Percentiles rank a stretch among this genome's conserved stretches.
These are phyloP conservation scores for Hiodon alosoides DNA, from an alignment of 2,113 vertebrate species.

Conservation along the genomic window DNA sequence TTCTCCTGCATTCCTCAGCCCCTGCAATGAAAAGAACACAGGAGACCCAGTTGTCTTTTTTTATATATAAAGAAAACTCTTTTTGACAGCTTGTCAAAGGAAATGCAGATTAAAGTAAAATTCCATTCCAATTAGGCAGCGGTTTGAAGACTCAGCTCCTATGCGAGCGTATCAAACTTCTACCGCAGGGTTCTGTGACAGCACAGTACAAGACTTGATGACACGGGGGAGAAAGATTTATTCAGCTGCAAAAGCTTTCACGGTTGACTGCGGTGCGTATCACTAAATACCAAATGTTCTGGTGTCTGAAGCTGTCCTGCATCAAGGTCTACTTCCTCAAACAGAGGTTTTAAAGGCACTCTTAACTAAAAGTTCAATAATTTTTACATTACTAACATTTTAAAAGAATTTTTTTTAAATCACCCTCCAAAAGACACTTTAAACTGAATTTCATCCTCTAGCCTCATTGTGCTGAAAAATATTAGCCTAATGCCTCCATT, in stretches of 20 bases:
- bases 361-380: too few relatives aligned
- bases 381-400: too few relatives aligned
- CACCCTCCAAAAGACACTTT: too few relatives aligned
- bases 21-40: slow-evolving; percentile 58
- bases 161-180: not conserved
- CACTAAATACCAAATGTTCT: not conserved
- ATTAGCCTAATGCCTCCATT: too few relatives aligned
- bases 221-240: not conserved
- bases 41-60: not conserved
- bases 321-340: not conserved
- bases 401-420: not conserved
- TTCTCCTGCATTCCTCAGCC: slow-evolving; percentile 86
- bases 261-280: not conserved
- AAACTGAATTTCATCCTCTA: too few relatives aligned
- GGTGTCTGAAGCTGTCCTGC: not conserved
- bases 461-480: too few relatives aligned
- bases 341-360: too few relatives aligned
- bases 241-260: slow-evolving; percentile 10
- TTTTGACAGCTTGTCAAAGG: slow-evolving; percentile 16
- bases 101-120: slow-evolving; percentile 2
- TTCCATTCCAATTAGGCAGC: not conserved
- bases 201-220: not conserved
- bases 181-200: not conserved
- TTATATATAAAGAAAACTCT: not conserved
- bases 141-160: not conserved